Base-by-base conservation (phyloP, 1,140 invertebrate species). In the Tetraneura akinire region DNA sequence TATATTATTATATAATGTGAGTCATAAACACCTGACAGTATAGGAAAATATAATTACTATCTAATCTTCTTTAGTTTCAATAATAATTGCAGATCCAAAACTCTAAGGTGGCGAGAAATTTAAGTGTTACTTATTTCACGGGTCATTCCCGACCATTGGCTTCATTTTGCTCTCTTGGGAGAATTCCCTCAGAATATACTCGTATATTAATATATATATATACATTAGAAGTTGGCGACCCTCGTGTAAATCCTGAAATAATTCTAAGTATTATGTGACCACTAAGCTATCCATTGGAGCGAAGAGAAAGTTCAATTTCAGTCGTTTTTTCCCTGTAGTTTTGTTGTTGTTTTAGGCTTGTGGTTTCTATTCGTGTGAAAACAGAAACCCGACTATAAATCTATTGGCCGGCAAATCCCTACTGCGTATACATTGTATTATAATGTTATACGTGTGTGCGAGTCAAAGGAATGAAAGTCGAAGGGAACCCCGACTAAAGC, bases 381-480 rank as follows among this genome's bases (percentile, higher is more conserved):
- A 55, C 32, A 26, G 37, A 78, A 78, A 78, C 32, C 74, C 74
- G n/a, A 55, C 74, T 78, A 78, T 78, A 78, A 78, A 78, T 78
- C 74, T 78, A 78, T 78, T 78, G 74, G 55, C 42, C 55, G 29
- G 74, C 74, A 78, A 78, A 78, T 78, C 74, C 74, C 74, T 29
- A 21, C 26, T 42, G 53, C 42, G 68, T 29, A 37, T 37, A 51
- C 55, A 21, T 47, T 62, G 42, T 62, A 21, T 62, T 71, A 51
- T 71, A 23, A 37, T 42, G 71, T 55, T 53, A n/a, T n/a, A 23
- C 49, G 71, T 45, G 73, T 60, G 21, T 60, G 21, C 55, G 37
- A 29, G 37, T 55, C 55, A 62, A 16, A 9, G 37, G 23, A 16
- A 51, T 18, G 18, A 32, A n/a, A n/a, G n/a, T n/a, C n/a, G n/a